Base-by-base conservation (phyloP, 2,113 vertebrate genomes). In the Pterocles gutturalis region DNA sequence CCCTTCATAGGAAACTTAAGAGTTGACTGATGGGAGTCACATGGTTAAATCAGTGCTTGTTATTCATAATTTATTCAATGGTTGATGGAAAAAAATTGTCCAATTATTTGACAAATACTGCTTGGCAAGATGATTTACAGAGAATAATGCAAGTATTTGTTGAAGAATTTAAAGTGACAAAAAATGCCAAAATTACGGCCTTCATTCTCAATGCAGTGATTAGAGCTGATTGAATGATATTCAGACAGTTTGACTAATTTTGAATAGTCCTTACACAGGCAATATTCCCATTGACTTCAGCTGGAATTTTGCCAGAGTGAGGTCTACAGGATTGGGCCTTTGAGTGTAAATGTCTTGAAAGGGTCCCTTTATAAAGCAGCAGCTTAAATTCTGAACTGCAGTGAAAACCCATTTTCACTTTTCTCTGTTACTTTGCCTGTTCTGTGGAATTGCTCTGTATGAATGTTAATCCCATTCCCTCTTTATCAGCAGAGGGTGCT, bases 401-500 rank as follows among this genome's bases (percentile, higher is more conserved):
- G 17, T 89, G 94, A 97, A 91, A 97, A 95, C 89, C 94, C 89
- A 58, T 95, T 96, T 97, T 96, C 83, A 90, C 81, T 93, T 95
- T 53, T 73, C 86, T 76, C 80, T 95, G 65, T 81, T 83, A n/a
- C 93, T 96, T 91, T 67, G 83, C 90, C 81, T 77, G 77, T 26
- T 93, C 62, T 95, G 95, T 91, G 94, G 96, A 90, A 83, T 93
- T 86, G 76, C 90, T 96, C 71, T 78, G 29, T 92, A 17, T 95
- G 88, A 96, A 91, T 93, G 89, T 96, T 95, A 96, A 94, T 96
- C 90, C 94, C 89, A 81, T 83, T 94, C 92, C 89, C 77, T 93
- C 89, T 92, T 96, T 97, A 97, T 96, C 98, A 97, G 96, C 28
- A 97, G 97, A 97, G 97, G 98, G 97, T 96, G 97, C 98, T 98